phyloP scores from a whole-genome alignment of 2,797 vertebrate genomes.

The Notoglanidium macrostoma region DNA sequence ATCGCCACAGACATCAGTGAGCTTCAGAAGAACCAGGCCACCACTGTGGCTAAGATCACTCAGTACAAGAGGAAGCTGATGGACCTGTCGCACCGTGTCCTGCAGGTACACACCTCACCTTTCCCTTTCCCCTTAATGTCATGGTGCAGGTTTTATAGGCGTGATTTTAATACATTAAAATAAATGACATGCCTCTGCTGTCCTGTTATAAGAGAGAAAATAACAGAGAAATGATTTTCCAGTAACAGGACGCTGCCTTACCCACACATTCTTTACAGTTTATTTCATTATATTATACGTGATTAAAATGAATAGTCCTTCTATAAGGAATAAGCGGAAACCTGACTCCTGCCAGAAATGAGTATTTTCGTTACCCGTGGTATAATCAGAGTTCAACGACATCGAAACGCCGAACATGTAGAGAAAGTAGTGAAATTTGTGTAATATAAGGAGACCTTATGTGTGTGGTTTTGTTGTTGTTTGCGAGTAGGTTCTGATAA shows the following conservation, averaged over 20 bases:
- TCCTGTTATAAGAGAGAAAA: neutral
- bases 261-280: neutral
- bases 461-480: neutral
- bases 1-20: constrained; percentile 96
- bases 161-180: too few relatives aligned
- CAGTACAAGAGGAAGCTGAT: constrained; percentile 98
- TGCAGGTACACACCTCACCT: constrained; percentile 81
- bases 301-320: neutral
- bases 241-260: neutral
- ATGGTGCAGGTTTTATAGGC: neutral
- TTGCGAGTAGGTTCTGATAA: constrained; percentile 86
- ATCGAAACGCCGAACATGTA: neutral
- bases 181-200: too few relatives aligned
- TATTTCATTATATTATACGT: neutral
- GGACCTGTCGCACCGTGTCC: constrained; percentile 93
- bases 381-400: neutral
- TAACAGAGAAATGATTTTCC: neutral
- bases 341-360: neutral
- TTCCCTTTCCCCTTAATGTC: neutral
- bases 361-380: neutral
- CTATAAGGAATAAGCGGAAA: neutral
- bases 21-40: constrained; percentile 96
- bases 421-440: neutral
- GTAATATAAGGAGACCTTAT: neutral
- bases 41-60: constrained; percentile 95